Evolutionary conservation across 2,797 vertebrate species (phyloP).

Genomic region (Podarcis siculus): DNA sequence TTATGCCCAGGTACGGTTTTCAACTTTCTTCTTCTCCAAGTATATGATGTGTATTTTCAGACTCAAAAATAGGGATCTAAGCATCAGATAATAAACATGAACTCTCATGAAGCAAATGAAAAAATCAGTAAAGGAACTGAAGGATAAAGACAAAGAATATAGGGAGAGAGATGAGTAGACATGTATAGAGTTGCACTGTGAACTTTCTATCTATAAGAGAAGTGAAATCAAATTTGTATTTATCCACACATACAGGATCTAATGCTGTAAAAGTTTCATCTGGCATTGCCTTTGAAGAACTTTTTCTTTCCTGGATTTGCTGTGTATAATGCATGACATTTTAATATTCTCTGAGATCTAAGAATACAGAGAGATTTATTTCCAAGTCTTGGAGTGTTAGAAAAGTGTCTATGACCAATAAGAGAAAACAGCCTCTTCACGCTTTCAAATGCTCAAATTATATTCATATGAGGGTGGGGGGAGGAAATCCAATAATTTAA

Average conservation of each 20-base stretch:
- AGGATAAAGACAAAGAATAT: not conserved
- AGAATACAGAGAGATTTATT: conserved; percentile 64
- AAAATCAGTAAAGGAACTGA: not conserved
- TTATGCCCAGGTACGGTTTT: not conserved
- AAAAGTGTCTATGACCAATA: conserved; percentile 77
- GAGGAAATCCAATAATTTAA: conserved; percentile 84
- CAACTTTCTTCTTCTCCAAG: not conserved
- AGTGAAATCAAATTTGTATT: conserved; percentile 2
- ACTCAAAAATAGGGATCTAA: conserved; percentile 3
- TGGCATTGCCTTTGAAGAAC: conserved; percentile 44
- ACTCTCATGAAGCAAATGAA: not conserved
- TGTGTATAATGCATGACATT: conserved; percentile 37
- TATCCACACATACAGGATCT: conserved; percentile 30
- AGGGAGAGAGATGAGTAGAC: not conserved
- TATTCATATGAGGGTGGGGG: conserved; percentile 75
- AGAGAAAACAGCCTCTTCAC: conserved; percentile 75
- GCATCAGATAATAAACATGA: not conserved
- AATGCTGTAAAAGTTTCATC: conserved; percentile 39
- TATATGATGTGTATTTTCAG: not conserved
- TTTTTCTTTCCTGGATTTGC: conserved; percentile 44
- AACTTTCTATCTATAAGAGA: conserved; percentile 12
- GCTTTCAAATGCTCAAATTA: conserved; percentile 81
- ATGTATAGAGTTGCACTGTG: not conserved
- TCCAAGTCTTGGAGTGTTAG: conserved; percentile 69
- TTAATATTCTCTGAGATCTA: conserved; percentile 57